These are phyloP conservation scores for Lacerta agilis DNA, from an alignment of 2,797 vertebrate species.

Conservation along the genomic window DNA sequence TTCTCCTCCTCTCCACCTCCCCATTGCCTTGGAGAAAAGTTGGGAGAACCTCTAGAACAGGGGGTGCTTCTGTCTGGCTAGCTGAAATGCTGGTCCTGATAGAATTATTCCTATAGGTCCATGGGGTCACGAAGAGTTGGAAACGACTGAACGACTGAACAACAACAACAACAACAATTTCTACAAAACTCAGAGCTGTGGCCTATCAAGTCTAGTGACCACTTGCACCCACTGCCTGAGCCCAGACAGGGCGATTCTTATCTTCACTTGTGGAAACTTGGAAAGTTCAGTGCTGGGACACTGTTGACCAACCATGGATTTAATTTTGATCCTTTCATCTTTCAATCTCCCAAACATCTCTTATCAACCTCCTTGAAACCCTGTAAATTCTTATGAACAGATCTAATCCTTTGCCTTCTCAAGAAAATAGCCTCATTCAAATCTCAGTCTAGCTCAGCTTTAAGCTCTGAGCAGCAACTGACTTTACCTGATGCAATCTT, in stretches of 20 bases:
- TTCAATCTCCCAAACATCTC: background rate
- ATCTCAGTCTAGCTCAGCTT: no score
- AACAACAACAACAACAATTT: no score
- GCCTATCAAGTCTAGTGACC: background rate
- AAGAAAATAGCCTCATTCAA: background rate
- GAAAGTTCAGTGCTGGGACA: background rate
- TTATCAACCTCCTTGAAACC: background rate
- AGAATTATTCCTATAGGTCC: no score
- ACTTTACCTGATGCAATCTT: constrained; percentile 20
- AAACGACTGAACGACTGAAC: no score
- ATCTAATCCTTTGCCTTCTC: constrained; percentile 18
- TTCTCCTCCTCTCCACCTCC: no score
- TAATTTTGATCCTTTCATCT: background rate
- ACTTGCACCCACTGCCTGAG: background rate
- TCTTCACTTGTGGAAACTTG: background rate
- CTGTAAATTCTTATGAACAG: background rate
- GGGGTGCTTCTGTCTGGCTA: no score
- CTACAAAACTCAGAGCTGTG: background rate
- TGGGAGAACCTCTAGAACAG: no score
- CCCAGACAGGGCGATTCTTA: background rate
- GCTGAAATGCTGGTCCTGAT: no score
- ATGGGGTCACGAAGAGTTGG: no score
- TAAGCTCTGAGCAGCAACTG: background rate
- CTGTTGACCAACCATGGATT: background rate
- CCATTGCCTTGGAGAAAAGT: no score